Base-by-base conservation (phyloP, 1,140 invertebrate species). In the Heliconius eleuchia region DNA sequence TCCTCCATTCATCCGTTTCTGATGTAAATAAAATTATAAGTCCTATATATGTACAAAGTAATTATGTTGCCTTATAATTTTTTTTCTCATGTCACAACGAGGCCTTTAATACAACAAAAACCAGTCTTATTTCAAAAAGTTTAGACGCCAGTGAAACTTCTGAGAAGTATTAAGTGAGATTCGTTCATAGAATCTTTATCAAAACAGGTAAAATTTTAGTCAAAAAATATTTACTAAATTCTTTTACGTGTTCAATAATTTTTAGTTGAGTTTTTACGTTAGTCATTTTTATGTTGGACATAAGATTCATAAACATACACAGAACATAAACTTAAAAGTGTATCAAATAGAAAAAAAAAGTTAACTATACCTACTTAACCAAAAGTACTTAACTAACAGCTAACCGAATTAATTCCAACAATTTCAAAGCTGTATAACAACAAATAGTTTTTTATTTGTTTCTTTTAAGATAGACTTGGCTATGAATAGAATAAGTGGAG, bases 171-270 rank as follows among this genome's bases (percentile, higher is more conserved):
- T 66, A 66, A 66, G 23, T 66, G 60, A 66, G 60, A 27, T 66
- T 66, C 27, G 23, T 66, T 66, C 60, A 66, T 30, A 66, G 60
- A 66, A 66, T 66, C 60, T 30, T 66, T 18, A 27, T 66, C n/a
- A n/a, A 57, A 66, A 16, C 60, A 66, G 60, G 60, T 66, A 66
- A 66, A 66, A 4, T 66, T 66, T 27, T 2, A 13, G 8, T 66
- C 11, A 30, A 30, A 66, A 66, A 13, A 30, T 66, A 66, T 66
- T 66, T 30, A 3, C 13, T 66, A 0, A 4, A 66, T 66, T 66
- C 16, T 57, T n/a, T 57, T 23, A n/a, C 2, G 19, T 57, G 2
- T 23, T 9, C 5, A 55, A 55, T n/a, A 55, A 19, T 55, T 19
- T 55, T 55, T 52, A 18, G 5, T 52, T 52, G 50, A 52, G 19